These are phyloP conservation scores for Seriola rivoliana DNA, from an alignment of 2,113 vertebrate species.

Conservation along the genomic window DNA sequence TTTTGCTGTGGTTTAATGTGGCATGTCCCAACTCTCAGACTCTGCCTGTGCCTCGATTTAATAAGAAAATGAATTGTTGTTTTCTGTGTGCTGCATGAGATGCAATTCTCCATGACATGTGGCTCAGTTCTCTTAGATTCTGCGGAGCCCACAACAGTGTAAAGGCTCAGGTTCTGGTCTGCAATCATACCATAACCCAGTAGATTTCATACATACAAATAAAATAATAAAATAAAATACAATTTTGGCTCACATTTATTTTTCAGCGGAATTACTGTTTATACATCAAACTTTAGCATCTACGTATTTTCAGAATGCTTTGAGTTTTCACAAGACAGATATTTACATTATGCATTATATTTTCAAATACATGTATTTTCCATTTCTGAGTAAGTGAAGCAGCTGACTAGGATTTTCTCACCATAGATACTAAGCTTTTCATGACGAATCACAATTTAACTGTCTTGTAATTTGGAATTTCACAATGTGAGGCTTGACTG, in stretches of 20 bases:
- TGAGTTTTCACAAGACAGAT: slow-evolving; percentile 11
- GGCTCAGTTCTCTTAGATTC: slow-evolving; percentile 11
- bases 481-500: slow-evolving; percentile 5
- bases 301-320: not conserved
- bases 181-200: not conserved
- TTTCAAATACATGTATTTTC: slow-evolving; percentile 10
- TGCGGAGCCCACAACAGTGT: not conserved
- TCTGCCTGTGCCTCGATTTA: not conserved
- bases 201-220: slow-evolving; percentile 14
- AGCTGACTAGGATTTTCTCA: not conserved
- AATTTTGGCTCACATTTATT: slow-evolving; percentile 17
- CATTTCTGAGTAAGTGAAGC: slow-evolving; percentile 1
- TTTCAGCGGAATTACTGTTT: not conserved
- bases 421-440: not conserved
- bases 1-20: slow-evolving; percentile 24
- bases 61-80: slow-evolving; percentile 5
- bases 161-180: slow-evolving; percentile 28
- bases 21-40: not conserved
- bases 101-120: slow-evolving; percentile 12
- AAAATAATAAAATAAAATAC: not conserved
- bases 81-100: slow-evolving; percentile 6
- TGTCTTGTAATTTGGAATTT: slow-evolving; percentile 25
- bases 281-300: slow-evolving; percentile 16
- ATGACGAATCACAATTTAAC: not conserved
- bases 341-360: not conserved